Evolutionary conservation across 2,888 invertebrate species (phyloP).

Genomic region (Drosophila algonquin): DNA sequence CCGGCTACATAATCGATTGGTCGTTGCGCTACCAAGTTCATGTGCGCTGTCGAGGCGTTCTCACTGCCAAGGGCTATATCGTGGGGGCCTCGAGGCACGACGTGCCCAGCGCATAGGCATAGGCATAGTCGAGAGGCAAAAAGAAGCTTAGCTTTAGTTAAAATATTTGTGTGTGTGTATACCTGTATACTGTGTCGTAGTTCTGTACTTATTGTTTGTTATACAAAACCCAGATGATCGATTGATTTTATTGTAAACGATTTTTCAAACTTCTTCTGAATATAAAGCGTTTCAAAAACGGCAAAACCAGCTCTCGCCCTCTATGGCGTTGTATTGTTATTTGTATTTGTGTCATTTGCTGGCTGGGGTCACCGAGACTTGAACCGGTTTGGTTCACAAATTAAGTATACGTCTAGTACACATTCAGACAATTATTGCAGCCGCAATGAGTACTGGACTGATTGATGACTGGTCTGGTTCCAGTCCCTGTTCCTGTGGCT

Average conservation of each 20-base stretch:
- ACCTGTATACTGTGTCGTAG: slow-evolving; percentile 48
- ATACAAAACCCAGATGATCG: slow-evolving; percentile 62
- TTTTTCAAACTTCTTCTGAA: slow-evolving; percentile 51
- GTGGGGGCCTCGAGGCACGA: slow-evolving; percentile 82
- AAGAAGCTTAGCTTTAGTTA: slow-evolving; percentile 58
- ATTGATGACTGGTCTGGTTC: neutral
- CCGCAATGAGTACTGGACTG: neutral
- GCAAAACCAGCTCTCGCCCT: slow-evolving; percentile 13
- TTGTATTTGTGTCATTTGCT: slow-evolving; percentile 8
- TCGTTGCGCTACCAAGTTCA: slow-evolving; percentile 94
- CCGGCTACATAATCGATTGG: slow-evolving; percentile 88
- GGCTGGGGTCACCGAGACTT: slow-evolving; percentile 27
- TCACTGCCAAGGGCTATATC: slow-evolving; percentile 95
- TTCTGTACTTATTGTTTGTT: slow-evolving; percentile 74
- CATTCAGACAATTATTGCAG: slow-evolving; percentile 8
- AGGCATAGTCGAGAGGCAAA: slow-evolving; percentile 24
- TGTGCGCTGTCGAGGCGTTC: slow-evolving; percentile 94
- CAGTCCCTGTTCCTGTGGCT: slow-evolving; percentile 15
- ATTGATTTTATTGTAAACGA: slow-evolving; percentile 64
- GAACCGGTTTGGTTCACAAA: slow-evolving; percentile 57
- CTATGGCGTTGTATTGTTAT: neutral
- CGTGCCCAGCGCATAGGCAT: slow-evolving; percentile 26
- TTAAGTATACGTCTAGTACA: slow-evolving; percentile 55
- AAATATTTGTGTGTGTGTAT: slow-evolving; percentile 42
- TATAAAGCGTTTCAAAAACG: slow-evolving; percentile 62